Base-by-base conservation (phyloP, 2,113 vertebrate genomes). In the Plotosus lineatus region DNA sequence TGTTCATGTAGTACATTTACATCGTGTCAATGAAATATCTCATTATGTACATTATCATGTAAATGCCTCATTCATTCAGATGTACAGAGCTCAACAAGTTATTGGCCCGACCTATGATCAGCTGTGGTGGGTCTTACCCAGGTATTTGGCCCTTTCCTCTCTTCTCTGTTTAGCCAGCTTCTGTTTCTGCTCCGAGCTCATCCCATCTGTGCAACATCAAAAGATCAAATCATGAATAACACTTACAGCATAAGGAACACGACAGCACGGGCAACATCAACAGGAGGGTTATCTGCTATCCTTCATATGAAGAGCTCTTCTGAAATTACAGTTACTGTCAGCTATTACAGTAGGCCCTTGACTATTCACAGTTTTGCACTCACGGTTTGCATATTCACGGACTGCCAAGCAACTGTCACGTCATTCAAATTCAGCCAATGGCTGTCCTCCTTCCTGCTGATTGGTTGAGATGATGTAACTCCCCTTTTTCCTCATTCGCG, bases 151-250 rank as follows among this genome's bases (percentile, higher is more conserved):
- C 40, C 97, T 86, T 55, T 99, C 97, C 88, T 98, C 96, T 3
- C 97, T 90, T 28, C 97, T 91, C 88, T 98, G 95, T 88, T 95
- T 96, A 0, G 96, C 97, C 42, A 95, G 94, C 79, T 94, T 97
- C 91, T 97, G 97, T 81, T 95, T 92, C 9, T 97, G 96, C 86
- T 95, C 96, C n/a, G 96, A 94, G 88, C 93, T 99, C 91, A 96
- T 90, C 0, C 90, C 87, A 88, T 98, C 97, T 98, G 89, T 66
- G n/a, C 9, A 31, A 8, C 17, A 1, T 5, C 46, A 23, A 21
- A 51, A 23, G 33, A 51, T 6, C n/a, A 2, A 28, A 2, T 6
- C 0, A 69, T 1, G n/a, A 9, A 40, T 2, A 38, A 14, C 2
- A 38, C 33, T 38, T 21, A 65, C 11, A 38, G 33, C 17, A 10